Evolutionary conservation across 2,113 vertebrate genomes (phyloP).

Genomic region (Proteles cristata): DNA sequence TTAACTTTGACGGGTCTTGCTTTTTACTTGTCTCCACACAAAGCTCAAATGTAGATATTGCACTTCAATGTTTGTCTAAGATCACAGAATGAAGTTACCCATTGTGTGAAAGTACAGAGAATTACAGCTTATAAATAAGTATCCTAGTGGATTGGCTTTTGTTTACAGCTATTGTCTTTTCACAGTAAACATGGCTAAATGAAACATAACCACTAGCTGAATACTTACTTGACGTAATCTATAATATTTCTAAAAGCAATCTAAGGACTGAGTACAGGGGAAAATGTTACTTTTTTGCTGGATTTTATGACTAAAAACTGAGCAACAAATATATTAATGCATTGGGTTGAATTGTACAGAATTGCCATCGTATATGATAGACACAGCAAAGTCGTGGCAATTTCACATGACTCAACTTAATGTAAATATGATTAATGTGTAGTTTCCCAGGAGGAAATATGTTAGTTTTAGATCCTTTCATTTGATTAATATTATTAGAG

Average conservation of each 20-base stretch:
- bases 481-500: conserved; percentile 29
- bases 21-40: not conserved
- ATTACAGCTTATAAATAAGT: not conserved
- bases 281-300: not conserved
- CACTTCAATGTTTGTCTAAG: not conserved
- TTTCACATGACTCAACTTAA: not conserved
- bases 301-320: not conserved
- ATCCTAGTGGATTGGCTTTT: not conserved
- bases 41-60: not conserved
- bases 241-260: not conserved
- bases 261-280: not conserved
- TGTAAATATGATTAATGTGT: not conserved
- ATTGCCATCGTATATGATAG: not conserved
- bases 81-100: not conserved
- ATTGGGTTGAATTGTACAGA: not conserved
- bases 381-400: not conserved
- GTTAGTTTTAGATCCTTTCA: not conserved
- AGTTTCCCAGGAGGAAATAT: not conserved
- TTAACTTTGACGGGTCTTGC: not conserved
- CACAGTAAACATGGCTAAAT: not conserved
- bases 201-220: not conserved
- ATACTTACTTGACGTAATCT: not conserved
- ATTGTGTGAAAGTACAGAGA: not conserved
- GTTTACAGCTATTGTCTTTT: not conserved
- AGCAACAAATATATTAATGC: not conserved